These are phyloP conservation scores for Micromys minutus DNA, from an alignment of 2,113 vertebrate species.

Conservation along the genomic window DNA sequence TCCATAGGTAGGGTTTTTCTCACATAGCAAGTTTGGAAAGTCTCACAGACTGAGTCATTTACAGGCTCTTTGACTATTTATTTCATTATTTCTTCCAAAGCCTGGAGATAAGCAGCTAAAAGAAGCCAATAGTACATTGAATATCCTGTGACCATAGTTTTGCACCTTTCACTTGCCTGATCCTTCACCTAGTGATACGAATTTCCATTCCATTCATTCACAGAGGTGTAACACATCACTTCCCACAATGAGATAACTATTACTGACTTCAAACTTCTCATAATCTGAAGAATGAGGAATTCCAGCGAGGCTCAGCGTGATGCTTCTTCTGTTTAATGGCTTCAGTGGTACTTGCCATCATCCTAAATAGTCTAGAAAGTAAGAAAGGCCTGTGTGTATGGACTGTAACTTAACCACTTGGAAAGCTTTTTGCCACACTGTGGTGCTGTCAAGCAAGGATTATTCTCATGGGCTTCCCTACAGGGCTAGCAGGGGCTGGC, in stretches of 20 bases:
- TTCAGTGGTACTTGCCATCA: background rate
- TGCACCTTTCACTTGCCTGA: background rate
- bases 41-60: background rate
- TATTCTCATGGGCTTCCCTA: background rate
- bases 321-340: background rate
- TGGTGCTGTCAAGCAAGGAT: background rate
- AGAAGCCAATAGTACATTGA: background rate
- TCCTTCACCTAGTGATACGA: background rate
- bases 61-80: background rate
- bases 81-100: background rate
- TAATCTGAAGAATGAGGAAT: background rate
- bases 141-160: background rate
- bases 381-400: background rate
- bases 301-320: background rate
- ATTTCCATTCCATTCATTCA: background rate
- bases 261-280: background rate
- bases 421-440: background rate
- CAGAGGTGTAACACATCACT: too few species aligned
- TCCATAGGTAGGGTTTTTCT: background rate
- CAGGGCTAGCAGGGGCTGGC: background rate
- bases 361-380: background rate
- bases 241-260: background rate
- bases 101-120: background rate
- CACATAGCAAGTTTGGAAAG: background rate
- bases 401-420: background rate